Evolutionary conservation across 1,140 invertebrate species (phyloP).

Genomic region (honey bee (Apis mellifera)): Amel_HAv3.1 CM009934.2:5251001-5251500

Average conservation of each 20-base stretch:
- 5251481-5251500: too few relatives aligned
- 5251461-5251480: too few relatives aligned
- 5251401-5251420: too few relatives aligned
- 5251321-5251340: not conserved
- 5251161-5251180: slow-evolving; percentile 2
- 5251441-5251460: too few relatives aligned
- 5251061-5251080: not conserved
- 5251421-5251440: too few relatives aligned
- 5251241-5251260: too few relatives aligned
- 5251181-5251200: not conserved
- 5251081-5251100: slow-evolving; percentile 13
- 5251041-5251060: slow-evolving; percentile 22
- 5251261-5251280: not conserved
- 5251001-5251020: slow-evolving; percentile 16
- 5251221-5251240: too few relatives aligned
- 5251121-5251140: not conserved
- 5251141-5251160: slow-evolving; percentile 11
- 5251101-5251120: not conserved
- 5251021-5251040: not conserved
- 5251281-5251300: not conserved
- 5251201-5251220: not conserved
- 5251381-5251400: too few relatives aligned
- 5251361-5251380: too few relatives aligned
- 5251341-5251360: too few relatives aligned
- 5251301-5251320: not conserved